Evolutionary conservation across 2,113 vertebrate species (phyloP).

Genomic region (Alethe castanea): DNA sequence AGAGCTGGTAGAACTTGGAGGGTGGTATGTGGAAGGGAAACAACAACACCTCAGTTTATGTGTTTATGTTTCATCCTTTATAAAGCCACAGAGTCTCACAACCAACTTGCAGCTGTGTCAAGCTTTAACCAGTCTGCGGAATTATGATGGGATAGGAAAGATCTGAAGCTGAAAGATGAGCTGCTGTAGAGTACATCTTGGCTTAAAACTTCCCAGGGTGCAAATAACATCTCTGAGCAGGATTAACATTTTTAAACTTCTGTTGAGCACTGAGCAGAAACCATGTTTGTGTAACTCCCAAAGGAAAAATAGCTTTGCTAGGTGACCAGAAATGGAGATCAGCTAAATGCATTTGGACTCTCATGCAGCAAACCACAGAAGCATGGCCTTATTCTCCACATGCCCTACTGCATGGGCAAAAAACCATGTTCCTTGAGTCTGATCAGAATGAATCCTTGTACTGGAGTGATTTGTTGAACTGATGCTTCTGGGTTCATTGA

Average conservation of each 20-base stretch:
- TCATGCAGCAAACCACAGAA: neutral
- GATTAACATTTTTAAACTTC: neutral
- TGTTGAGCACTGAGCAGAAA: neutral
- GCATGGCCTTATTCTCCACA: neutral
- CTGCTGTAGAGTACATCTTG: neutral
- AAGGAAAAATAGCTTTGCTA: neutral
- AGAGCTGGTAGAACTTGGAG: neutral
- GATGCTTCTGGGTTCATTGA: neutral
- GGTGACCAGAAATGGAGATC: neutral
- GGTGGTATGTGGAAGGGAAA: neutral
- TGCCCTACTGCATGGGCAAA: accelerated
- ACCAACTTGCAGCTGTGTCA: neutral
- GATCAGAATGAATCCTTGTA: neutral
- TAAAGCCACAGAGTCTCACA: neutral
- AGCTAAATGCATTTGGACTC: neutral
- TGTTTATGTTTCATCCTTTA: neutral
- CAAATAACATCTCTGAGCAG: neutral
- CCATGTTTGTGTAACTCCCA: neutral
- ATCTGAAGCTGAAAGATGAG: neutral
- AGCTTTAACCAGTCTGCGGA: neutral
- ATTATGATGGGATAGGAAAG: neutral
- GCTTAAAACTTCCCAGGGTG: neutral
- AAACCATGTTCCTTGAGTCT: neutral
- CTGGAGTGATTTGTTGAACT: neutral
- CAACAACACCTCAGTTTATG: neutral